Conservation (phyloP, 2,797 vertebrate species). For the Bothrops alternatus region DNA sequence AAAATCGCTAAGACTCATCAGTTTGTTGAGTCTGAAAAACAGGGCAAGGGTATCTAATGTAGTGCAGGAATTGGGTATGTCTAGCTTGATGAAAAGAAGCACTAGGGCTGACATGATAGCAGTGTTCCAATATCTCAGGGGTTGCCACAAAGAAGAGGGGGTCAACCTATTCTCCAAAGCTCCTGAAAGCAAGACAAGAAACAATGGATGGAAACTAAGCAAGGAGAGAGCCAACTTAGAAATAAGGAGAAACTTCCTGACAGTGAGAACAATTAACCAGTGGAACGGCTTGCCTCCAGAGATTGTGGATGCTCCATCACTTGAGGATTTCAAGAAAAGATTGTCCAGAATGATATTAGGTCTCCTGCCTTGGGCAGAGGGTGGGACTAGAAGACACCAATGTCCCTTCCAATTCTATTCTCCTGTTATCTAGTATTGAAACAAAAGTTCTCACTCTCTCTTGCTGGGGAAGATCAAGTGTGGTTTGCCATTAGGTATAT, state of each 20-base stretch:
- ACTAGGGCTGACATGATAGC: background rate
- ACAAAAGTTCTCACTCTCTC: background rate
- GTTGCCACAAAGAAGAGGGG: background rate
- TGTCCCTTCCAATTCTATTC: background rate
- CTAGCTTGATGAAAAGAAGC: background rate
- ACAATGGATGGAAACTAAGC: background rate
- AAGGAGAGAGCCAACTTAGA: background rate
- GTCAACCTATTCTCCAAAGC: background rate
- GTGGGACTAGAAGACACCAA: background rate
- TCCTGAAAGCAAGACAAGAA: background rate
- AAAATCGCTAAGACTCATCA: background rate
- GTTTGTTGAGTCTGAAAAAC: background rate
- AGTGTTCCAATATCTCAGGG: background rate
- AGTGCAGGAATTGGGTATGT: background rate
- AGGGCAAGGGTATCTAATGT: background rate
- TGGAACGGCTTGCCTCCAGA: background rate
- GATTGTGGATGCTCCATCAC: background rate
- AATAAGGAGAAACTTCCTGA: background rate
- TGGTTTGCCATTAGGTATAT: background rate
- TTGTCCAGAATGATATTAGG: background rate
- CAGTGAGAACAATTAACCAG: background rate
- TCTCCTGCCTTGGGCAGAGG: background rate
- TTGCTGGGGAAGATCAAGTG: background rate
- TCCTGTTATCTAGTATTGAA: background rate
- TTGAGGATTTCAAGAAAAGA: background rate